Base-by-base conservation (phyloP, 2,888 invertebrate genomes). In the Neelides folsomi region DNA sequence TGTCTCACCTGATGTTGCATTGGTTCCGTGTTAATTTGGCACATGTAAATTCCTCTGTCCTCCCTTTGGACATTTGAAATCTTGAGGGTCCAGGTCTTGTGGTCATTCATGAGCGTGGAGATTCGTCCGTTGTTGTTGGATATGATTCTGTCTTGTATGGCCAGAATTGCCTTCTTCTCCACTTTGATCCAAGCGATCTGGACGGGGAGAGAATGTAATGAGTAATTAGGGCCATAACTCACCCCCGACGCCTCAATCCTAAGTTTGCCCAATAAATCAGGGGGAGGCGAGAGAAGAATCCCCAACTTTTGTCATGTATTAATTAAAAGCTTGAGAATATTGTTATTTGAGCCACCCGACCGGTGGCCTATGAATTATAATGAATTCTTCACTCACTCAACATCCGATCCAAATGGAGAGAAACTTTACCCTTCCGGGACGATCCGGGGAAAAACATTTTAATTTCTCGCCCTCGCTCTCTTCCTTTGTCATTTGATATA, bases 111-210 rank as follows among this genome's bases (percentile, higher is more conserved):
- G 60, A 86, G 87, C 67, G 89, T 88, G 67, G 84, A 82, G 68
- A 88, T 78, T 67, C 89, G 77, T 65, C 83, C 85, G 76, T 88
- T 88, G 76, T 88, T 88, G 78, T 88, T 88, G 66, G 89, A 88
- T 74, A 90, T 89, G 70, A 89, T 89, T 73, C 87, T 86, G 71
- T 89, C 88, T 74, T 90, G 88, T 71, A 89, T 89, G 64, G 89
- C 89, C 70, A 90, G 77, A 71, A 89, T 86, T 65, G 89, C 89
- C 50, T 57, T 57, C 6, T 54, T 53, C 74, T 89, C 88, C 61
- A 88, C 87, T 74, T 89, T 89, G 74, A 90, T 88, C 89, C 89
- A 90, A 66, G 89, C 89, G 69, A 90, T 89, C 89, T 90, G 58
- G 54, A 40, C 16, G 49, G 40, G 35, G 47, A 35, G 52, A 55